Evolutionary conservation across 2,113 vertebrate genomes (phyloP).

Genomic region (Cnemophilus loriae): DNA sequence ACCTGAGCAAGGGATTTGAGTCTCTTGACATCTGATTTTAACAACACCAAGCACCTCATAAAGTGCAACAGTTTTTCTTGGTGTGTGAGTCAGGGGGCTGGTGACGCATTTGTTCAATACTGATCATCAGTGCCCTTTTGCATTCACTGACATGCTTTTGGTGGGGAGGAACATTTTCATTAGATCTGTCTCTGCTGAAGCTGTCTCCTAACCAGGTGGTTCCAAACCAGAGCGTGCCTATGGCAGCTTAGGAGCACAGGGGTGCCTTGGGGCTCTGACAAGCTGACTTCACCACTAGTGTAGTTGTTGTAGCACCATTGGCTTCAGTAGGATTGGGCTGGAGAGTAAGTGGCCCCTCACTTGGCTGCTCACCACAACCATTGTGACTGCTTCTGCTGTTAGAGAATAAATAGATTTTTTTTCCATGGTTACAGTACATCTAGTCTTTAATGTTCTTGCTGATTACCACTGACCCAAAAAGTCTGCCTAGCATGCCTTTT

Average conservation of each 20-base stretch:
- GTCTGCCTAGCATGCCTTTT: constrained; percentile 58
- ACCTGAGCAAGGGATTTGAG: neutral
- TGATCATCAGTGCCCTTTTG: neutral
- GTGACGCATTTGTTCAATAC: rapidly evolving
- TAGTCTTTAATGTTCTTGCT: constrained; percentile 58
- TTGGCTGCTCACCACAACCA: constrained; percentile 2
- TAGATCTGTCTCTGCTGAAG: neutral
- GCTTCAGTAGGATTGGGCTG: neutral
- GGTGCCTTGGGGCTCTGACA: neutral
- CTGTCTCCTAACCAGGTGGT: neutral
- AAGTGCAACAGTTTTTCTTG: neutral
- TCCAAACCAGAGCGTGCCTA: rapidly evolving
- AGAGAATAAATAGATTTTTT: constrained; percentile 33
- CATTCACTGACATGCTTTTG: neutral
- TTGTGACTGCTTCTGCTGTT: constrained; percentile 36
- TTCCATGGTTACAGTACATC: constrained; percentile 33
- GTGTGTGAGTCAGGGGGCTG: neutral
- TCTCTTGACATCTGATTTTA: neutral
- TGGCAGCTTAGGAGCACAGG: neutral
- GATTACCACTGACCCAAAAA: constrained; percentile 68
- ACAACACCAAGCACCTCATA: neutral
- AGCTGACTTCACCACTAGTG: neutral
- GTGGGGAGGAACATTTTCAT: neutral
- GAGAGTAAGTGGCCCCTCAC: constrained; percentile 1
- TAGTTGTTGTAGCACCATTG: neutral